Evolutionary conservation across 2,113 vertebrate species (phyloP).

Genomic region (Leptocoma aspasia): DNA sequence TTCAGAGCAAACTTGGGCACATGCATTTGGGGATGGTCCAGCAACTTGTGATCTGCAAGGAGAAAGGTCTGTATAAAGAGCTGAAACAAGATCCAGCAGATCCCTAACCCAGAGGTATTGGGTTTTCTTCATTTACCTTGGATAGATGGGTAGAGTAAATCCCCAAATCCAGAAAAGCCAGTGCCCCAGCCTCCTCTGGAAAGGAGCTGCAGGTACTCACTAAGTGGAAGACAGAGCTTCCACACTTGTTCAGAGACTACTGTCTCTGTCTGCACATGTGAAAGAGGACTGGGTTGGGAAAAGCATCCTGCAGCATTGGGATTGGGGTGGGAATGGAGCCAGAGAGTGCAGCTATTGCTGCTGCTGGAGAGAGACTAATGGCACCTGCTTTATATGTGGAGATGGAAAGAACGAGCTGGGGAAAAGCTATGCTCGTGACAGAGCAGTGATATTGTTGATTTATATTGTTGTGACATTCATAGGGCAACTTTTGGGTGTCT

Average conservation of each 20-base stretch:
- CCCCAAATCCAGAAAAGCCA: background rate
- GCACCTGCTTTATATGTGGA: background rate
- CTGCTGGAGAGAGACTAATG: background rate
- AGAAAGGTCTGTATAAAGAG: background rate
- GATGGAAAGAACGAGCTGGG: background rate
- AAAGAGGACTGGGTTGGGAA: background rate
- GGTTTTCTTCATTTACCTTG: background rate
- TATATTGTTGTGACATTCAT: background rate
- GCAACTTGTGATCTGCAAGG: background rate
- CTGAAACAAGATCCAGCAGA: background rate
- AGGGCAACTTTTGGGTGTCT: background rate
- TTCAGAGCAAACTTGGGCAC: background rate
- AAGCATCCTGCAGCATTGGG: accelerated
- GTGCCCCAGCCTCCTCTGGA: background rate
- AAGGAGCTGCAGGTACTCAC: background rate
- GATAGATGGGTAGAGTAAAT: background rate
- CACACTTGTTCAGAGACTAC: background rate
- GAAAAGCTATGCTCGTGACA: background rate
- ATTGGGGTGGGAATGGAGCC: background rate
- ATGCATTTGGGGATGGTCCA: accelerated
- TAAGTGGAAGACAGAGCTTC: background rate
- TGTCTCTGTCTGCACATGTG: background rate
- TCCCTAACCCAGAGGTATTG: background rate
- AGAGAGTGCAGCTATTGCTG: background rate
- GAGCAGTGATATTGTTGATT: background rate